phyloP scores from a whole-genome alignment of 2,888 invertebrate species.

The Odontomyia ornata region DNA sequence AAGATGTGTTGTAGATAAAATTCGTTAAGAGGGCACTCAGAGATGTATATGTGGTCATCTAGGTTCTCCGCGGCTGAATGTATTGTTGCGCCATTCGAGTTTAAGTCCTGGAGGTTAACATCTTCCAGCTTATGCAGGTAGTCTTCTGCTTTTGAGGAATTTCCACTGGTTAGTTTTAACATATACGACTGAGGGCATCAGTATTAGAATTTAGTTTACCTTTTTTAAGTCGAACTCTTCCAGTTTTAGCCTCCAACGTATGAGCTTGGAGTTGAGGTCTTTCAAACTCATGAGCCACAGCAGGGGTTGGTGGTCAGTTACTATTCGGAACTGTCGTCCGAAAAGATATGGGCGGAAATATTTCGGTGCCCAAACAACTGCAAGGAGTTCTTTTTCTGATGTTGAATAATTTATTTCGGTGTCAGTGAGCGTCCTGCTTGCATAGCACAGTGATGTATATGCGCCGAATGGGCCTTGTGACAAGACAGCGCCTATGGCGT shows the following conservation, averaged over 20 bases:
- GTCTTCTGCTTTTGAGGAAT: not conserved
- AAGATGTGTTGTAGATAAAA: not conserved
- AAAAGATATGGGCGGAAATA: too few species aligned
- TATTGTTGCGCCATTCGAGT: not conserved
- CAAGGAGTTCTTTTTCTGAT: not conserved
- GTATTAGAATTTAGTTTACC: constrained; percentile 2
- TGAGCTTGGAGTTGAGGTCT: constrained; percentile 9
- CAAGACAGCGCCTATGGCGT: too few species aligned
- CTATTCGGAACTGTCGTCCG: too few species aligned
- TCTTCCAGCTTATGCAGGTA: too few species aligned
- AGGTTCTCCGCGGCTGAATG: not conserved
- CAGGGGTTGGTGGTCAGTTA: too few species aligned
- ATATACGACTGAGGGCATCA: not conserved
- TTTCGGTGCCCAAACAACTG: not conserved
- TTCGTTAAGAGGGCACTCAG: constrained; percentile 8
- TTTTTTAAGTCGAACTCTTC: not conserved
- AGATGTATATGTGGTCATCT: too few species aligned
- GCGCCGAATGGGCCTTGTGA: constrained; percentile 11
- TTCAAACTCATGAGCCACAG: too few species aligned
- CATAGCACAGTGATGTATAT: constrained; percentile 7
- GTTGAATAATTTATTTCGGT: constrained; percentile 20
- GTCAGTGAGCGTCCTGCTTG: constrained; percentile 4
- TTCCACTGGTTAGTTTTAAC: not conserved
- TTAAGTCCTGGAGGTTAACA: not conserved
- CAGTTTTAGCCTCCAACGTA: too few species aligned